Conservation (phyloP, 2,888 invertebrate genomes). For the Dolomedes plantarius region DNA sequence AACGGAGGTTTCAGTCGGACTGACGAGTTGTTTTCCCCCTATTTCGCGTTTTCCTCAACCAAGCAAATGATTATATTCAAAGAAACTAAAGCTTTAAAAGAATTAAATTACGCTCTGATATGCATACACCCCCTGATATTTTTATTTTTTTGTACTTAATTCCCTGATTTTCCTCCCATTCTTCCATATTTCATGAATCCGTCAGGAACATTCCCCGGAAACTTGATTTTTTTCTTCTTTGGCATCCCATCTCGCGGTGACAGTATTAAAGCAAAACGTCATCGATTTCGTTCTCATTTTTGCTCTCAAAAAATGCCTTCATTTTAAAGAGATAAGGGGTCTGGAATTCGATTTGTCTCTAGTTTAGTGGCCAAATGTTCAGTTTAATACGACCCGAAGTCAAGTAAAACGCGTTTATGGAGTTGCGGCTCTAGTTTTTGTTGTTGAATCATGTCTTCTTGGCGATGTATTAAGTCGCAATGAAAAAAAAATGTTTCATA, state of each 20-base stretch:
- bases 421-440: neutral
- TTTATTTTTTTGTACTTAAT: too few species aligned
- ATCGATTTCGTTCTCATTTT: conserved; percentile 5
- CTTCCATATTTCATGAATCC: conserved; percentile 10
- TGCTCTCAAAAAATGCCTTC: neutral
- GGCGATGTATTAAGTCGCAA: too few species aligned
- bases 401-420: neutral
- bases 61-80: too few species aligned
- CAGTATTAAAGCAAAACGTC: conserved; percentile 13
- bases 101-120: too few species aligned
- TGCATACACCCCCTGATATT: too few species aligned
- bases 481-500: too few species aligned
- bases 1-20: too few species aligned
- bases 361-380: conserved; percentile 10
- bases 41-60: too few species aligned
- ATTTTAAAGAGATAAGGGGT: conserved; percentile 17
- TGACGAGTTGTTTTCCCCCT: too few species aligned
- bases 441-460: neutral
- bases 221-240: neutral
- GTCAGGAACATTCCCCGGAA: neutral
- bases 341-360: conserved; percentile 27
- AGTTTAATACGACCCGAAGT: conserved; percentile 7
- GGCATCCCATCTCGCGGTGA: neutral
- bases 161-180: too few species aligned
- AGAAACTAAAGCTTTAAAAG: too few species aligned